Conservation (phyloP, 1,140 invertebrate species). For the Drosophila azteca region DNA sequence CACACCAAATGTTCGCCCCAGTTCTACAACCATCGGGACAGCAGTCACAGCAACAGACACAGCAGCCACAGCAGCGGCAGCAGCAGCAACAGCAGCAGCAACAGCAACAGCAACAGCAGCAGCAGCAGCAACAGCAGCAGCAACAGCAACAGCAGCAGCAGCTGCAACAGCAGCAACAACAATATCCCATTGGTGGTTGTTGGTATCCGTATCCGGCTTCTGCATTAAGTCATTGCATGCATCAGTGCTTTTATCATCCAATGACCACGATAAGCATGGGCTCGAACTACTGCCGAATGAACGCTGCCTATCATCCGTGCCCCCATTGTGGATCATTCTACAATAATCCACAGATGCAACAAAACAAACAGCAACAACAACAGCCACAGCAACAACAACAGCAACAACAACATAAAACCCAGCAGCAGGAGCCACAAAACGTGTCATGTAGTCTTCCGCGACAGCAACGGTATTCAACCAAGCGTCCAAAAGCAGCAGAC, state of each 20-base stretch:
- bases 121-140: slow-evolving; percentile 9
- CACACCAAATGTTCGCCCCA: too few relatives aligned
- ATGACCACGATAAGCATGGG: background rate
- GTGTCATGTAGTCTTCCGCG: background rate
- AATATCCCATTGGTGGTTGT: background rate
- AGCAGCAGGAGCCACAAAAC: background rate
- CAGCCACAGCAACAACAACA: too few relatives aligned
- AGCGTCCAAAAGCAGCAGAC: background rate
- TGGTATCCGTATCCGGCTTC: background rate
- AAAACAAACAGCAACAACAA: background rate
- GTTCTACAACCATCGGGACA: background rate
- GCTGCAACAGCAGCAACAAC: slow-evolving; percentile 11
- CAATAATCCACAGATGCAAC: slow-evolving; percentile 3
- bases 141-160: too few relatives aligned
- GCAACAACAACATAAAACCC: background rate
- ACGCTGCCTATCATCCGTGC: slow-evolving; percentile 3
- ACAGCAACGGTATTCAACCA: background rate
- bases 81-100: slow-evolving; percentile 10
- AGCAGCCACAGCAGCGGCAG: background rate
- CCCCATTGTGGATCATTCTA: slow-evolving; percentile 13
- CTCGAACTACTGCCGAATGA: slow-evolving; percentile 1
- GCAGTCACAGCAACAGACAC: slow-evolving; percentile 5
- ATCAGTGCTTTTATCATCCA: background rate
- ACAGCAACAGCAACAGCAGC: background rate
- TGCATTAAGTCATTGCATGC: background rate